phyloP scores from a whole-genome alignment of 2,113 vertebrate species.

The Dasyurus viverrinus region DNA sequence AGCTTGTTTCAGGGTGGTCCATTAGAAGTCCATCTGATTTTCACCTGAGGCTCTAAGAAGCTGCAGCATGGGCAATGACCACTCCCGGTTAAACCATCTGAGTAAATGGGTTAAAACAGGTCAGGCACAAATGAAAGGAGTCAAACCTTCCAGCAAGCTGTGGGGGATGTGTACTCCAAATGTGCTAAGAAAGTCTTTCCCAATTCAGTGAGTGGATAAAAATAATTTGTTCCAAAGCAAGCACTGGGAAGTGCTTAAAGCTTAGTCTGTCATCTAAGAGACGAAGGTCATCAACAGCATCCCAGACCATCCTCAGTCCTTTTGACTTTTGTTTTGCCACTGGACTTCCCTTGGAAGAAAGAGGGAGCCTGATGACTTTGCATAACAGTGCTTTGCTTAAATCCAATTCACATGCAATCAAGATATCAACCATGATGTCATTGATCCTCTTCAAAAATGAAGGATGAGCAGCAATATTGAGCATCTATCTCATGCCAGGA shows the following conservation, averaged over 20 bases:
- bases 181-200: not conserved
- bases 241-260: not conserved
- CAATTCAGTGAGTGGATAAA: not conserved
- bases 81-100: not conserved
- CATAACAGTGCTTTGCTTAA: no score
- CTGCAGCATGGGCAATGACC: not conserved
- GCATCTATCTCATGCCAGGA: not conserved
- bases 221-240: not conserved
- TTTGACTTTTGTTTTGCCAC: not conserved
- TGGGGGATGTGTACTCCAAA: not conserved
- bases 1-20: no score
- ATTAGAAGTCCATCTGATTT: not conserved
- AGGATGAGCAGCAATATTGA: not conserved
- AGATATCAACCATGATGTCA: no score
- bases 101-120: not conserved
- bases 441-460: no score
- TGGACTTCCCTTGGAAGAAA: not conserved
- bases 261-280: not conserved
- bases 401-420: no score
- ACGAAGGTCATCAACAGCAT: not conserved
- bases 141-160: not conserved
- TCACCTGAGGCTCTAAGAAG: not conserved
- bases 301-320: not conserved
- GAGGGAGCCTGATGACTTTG: not conserved
- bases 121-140: fast-evolving